Conservation (phyloP, 2,888 invertebrate species). For the Gortyna flavago region DNA sequence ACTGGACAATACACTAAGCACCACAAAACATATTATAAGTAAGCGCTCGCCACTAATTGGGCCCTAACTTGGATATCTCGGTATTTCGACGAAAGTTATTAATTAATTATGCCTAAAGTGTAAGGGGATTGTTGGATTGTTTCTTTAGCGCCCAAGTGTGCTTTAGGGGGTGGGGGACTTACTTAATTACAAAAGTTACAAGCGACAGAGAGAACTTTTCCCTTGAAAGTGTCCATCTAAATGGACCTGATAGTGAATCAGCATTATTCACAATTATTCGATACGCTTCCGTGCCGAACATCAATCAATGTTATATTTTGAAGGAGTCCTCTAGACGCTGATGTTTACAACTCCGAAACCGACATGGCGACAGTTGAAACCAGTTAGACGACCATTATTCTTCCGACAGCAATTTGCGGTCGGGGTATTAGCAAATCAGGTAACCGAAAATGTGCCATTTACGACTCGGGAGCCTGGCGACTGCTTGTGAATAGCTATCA, state of each 20-base stretch:
- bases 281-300: background rate
- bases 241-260: background rate
- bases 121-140: constrained; percentile 47
- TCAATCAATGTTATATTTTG: background rate
- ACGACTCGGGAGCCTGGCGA: background rate
- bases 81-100: constrained; percentile 64
- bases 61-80: constrained; percentile 80
- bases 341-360: background rate
- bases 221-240: background rate
- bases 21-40: constrained; percentile 47
- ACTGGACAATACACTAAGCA: constrained; percentile 84
- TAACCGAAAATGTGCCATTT: background rate
- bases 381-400: background rate
- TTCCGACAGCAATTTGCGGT: background rate
- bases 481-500: background rate
- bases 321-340: background rate
- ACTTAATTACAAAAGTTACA: background rate
- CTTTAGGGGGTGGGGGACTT: background rate
- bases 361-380: background rate
- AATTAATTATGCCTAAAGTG: constrained; percentile 61
- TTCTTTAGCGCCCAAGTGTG: constrained; percentile 1
- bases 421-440: background rate
- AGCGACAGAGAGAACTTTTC: background rate
- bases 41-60: constrained; percentile 82
- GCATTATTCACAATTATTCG: background rate